These are phyloP conservation scores for Phalacrocorax carbo DNA, from an alignment of 2,113 vertebrate species.

Conservation along the genomic window DNA sequence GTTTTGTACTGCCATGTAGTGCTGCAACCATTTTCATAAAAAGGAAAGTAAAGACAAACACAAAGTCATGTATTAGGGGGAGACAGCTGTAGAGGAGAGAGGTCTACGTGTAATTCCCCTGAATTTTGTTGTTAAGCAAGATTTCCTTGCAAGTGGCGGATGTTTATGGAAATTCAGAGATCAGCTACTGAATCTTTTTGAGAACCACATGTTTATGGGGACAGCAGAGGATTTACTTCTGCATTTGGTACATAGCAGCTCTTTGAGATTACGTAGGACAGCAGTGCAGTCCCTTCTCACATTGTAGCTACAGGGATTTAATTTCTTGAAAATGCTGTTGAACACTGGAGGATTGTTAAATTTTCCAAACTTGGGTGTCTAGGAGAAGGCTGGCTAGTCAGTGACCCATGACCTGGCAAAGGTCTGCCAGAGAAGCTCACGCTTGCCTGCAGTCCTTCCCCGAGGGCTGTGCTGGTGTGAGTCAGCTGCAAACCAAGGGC, in stretches of 20 bases:
- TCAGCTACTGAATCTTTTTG: slow-evolving; percentile 5
- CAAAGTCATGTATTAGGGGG: neutral
- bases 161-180: slow-evolving; percentile 25
- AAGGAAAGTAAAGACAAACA: neutral
- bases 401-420: neutral
- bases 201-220: neutral
- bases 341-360: neutral
- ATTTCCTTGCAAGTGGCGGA: neutral
- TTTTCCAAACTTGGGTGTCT: neutral
- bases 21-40: neutral
- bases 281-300: neutral
- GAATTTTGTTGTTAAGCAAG: slow-evolving; percentile 33
- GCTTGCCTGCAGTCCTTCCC: neutral
- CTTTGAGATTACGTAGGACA: neutral
- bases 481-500: rapidly evolving
- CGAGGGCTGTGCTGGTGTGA: rapidly evolving
- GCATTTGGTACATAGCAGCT: neutral
- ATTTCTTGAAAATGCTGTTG: neutral
- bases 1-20: neutral
- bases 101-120: neutral
- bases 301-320: rapidly evolving
- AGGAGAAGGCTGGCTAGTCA: neutral
- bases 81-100: neutral
- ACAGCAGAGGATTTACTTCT: slow-evolving; percentile 1
- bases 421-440: neutral